Evolutionary conservation across 1,140 invertebrate species (phyloP), one percentile per base, ranked within the genome.

Genomic region (Calliopsis andreniformis): DNA sequence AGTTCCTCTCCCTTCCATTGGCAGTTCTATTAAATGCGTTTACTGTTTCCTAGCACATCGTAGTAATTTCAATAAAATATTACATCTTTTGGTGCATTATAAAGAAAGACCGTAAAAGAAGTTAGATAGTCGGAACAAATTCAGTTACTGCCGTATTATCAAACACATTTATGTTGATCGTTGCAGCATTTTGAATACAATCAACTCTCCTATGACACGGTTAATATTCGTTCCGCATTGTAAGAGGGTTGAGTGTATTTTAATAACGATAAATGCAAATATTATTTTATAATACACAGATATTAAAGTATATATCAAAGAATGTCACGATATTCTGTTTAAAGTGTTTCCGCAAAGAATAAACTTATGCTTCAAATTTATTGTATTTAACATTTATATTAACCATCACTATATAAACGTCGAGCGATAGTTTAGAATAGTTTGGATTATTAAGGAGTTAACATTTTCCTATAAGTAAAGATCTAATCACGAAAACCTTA

Each of bases 11-110:
- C n/a, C 61, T 83, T 86, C 80, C 82, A 87, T 84, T 90, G 89
- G 90, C 90, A 91, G 90, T 91, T 86, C 88, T 91, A 90, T 88
- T 87, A 83, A 85, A 89, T 89, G 85, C 72, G 68, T 86, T 66
- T 81, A 80, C 79, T 87, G 84, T 82, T 80, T 71, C 55, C 82
- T 86, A 86, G 61, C 63, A 64, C 14, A n/a, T 82, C 51, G 80
- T 79, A 82, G 58, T n/a, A 69, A 73, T 79, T 76, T 58, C 61
- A 79, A 55, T 73, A 77, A 70, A 55, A 47, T 73, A 76, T 79
- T 71, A 70, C 69, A 72, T 53, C 51, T 64, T 69, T 83, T 25
- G 75, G 78, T 72, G 55, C 49, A 30, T 78, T 70, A 70, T 51
- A 84, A 84, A 84, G 47, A 76, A 80, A 85, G 64, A 64, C 20